A percentile compares a stretch with the other conserved stretches of the same genome.
phyloP scores from a whole-genome alignment of 1,140 invertebrate genomes.

The Bathynomus jamesi region DNA sequence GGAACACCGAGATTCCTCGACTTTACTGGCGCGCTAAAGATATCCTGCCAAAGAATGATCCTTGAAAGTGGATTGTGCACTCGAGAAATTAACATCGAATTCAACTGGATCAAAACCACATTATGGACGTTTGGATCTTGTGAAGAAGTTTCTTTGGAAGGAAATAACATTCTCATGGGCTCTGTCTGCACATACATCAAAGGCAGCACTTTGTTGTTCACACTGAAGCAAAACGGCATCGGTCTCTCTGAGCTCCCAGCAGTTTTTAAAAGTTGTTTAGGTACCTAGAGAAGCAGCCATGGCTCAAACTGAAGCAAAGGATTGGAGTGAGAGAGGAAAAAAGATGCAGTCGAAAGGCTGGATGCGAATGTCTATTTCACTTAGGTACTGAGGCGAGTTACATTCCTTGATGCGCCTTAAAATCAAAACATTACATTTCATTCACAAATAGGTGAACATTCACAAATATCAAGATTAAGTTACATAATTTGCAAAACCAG shows the following conservation, averaged over 20 bases:
- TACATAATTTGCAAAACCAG: no score
- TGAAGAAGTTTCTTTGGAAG: conserved; percentile 27
- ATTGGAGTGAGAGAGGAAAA: conserved; percentile 41
- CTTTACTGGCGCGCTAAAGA: conserved; percentile 58
- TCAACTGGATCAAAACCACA: conserved; percentile 36
- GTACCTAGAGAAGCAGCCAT: conserved; percentile 39
- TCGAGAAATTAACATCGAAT: conserved; percentile 49
- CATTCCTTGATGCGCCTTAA: neutral
- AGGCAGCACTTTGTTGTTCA: conserved; percentile 47
- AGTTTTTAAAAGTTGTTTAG: conserved; percentile 10
- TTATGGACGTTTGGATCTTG: conserved; percentile 30
- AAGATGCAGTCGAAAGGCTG: conserved; percentile 58
- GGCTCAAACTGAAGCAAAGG: conserved; percentile 31
- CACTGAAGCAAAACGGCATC: neutral
- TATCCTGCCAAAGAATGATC: conserved; percentile 53
- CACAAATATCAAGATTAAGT: no score
- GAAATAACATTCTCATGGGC: conserved; percentile 48
- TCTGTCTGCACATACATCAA: conserved; percentile 51
- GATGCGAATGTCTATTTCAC: conserved; percentile 59
- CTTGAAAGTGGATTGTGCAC: conserved; percentile 77
- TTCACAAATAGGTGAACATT: no score
- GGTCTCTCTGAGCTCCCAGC: conserved; percentile 10
- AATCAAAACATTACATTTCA: no score
- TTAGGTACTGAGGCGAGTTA: conserved; percentile 43
- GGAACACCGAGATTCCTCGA: conserved; percentile 56